These are phyloP conservation scores for Hartigia nigra DNA, from an alignment of 2,888 invertebrate species.

Conservation along the genomic window DNA sequence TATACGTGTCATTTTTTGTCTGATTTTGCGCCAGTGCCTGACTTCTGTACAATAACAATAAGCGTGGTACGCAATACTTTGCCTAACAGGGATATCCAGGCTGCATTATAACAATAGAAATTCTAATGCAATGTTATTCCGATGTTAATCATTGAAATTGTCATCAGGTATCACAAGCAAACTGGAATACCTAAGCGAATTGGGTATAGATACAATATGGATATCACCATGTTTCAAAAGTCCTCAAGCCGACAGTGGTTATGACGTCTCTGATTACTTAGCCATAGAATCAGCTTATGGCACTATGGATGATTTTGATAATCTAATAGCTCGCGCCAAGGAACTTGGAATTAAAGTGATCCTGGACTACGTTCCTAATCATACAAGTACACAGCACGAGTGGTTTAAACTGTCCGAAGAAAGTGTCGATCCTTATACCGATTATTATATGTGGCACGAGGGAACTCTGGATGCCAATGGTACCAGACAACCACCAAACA, in stretches of 20 bases:
- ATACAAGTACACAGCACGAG: constrained; percentile 66
- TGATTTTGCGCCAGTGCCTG: too few species aligned
- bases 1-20: too few species aligned
- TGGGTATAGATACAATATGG: constrained; percentile 83
- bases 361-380: constrained; percentile 76
- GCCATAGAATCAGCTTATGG: constrained; percentile 81
- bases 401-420: constrained; percentile 69
- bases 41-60: too few species aligned
- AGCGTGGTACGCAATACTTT: too few species aligned
- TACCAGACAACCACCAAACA: constrained; percentile 74
- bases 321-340: constrained; percentile 71
- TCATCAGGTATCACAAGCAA: constrained; percentile 70
- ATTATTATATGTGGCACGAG: constrained; percentile 84
- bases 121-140: not conserved
- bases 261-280: constrained; percentile 84
- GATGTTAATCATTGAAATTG: not conserved
- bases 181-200: constrained; percentile 73
- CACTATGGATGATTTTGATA: constrained; percentile 76
- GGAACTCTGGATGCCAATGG: constrained; percentile 66
- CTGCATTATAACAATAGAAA: too few species aligned
- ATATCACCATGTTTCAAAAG: constrained; percentile 86
- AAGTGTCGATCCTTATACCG: constrained; percentile 72
- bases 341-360: constrained; percentile 70
- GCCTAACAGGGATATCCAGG: too few species aligned
- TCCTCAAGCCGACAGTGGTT: constrained; percentile 89